Evolutionary conservation across 2,888 invertebrate species (phyloP), one percentile per base, ranked within the genome.

Genomic region (Trypoxylon attenuatum): DNA sequence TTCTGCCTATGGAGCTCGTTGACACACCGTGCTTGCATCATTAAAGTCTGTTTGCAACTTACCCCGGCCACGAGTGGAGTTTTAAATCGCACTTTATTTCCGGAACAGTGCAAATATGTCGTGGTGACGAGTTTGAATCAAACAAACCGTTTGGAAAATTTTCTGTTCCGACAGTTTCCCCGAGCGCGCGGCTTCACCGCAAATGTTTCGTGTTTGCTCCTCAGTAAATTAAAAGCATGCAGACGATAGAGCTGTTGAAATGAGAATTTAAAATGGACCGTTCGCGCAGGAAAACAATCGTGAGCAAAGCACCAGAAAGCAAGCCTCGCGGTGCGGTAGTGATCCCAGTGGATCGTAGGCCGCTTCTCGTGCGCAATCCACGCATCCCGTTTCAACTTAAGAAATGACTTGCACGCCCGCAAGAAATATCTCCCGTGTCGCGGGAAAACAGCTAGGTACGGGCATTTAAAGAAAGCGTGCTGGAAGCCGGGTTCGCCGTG

Each of bases 81-180:
- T 23, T 23, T 5, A 41, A 41, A 41, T 41, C 41, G 10, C 10
- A 23, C 25, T 21, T 5, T 10, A 21, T 38, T 16, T 2, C 4
- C 25, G n/a, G 25, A 4, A 8, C 8, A 15, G 6, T 3, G 22
- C 41, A 27, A 53, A 16, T 6, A 16, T n/a, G 13, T 21, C 16
- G 16, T 46, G n/a, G 15, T 16, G 8, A 19, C 1, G 18, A 23
- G 15, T 52, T 58, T 58, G 38, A 33, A 33, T 54, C 16, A 15
- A 50, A 53, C 13, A 15, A 50, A 53, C 38, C 27, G 29, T 18
- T 58, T 38, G 63, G 43, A 58, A 49, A 53, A 63, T 57, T 50
- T 47, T 22, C 27, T 43, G 53, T 25, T 39, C 27, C 13, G 21
- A 13, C 43, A 45, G 43, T 18, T 54, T 21, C 21, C 22, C 3